Evolutionary conservation across 2,113 vertebrate genomes (phyloP).

Genomic region (Melanostigma gelatinosum): DNA sequence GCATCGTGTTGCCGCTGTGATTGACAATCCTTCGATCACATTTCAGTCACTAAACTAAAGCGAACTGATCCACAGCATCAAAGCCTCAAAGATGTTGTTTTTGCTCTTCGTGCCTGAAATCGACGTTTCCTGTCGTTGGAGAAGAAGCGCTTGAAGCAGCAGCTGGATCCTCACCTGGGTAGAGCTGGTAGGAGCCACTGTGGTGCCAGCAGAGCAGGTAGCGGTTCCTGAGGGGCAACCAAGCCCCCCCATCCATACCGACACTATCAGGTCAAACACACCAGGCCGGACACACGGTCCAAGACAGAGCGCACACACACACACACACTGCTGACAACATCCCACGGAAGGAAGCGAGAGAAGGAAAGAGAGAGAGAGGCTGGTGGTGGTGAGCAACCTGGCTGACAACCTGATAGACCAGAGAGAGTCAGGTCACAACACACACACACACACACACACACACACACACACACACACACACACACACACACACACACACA

Average conservation of each 20-base stretch:
- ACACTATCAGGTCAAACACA: slow-evolving; percentile 49
- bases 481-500: slow-evolving; percentile 28
- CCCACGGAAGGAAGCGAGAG: not conserved
- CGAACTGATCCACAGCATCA: not conserved
- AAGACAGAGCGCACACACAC: slow-evolving; percentile 2
- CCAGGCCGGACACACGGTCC: slow-evolving; percentile 1
- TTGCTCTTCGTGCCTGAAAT: not conserved
- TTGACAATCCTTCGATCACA: not conserved
- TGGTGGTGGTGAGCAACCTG: slow-evolving; percentile 59
- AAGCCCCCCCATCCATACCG: slow-evolving; percentile 92
- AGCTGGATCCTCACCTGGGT: slow-evolving; percentile 89
- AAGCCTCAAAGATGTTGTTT: not conserved
- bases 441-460: slow-evolving; percentile 26
- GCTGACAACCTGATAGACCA: slow-evolving; percentile 59
- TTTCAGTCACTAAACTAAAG: not conserved
- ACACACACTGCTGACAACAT: slow-evolving; percentile 24
- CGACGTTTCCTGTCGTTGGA: not conserved
- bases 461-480: slow-evolving; percentile 23
- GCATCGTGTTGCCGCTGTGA: not conserved
- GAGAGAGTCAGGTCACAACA: slow-evolving; percentile 60
- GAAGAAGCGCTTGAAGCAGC: slow-evolving; percentile 11
- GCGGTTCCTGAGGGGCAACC: slow-evolving; percentile 90
- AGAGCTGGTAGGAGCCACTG: slow-evolving; percentile 94
- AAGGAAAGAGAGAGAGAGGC: slow-evolving; percentile 32
- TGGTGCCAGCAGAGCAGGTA: slow-evolving; percentile 92